Evolutionary conservation across 2,888 invertebrate genomes (phyloP).

Genomic region (Acanthosepion esculentum): DNA sequence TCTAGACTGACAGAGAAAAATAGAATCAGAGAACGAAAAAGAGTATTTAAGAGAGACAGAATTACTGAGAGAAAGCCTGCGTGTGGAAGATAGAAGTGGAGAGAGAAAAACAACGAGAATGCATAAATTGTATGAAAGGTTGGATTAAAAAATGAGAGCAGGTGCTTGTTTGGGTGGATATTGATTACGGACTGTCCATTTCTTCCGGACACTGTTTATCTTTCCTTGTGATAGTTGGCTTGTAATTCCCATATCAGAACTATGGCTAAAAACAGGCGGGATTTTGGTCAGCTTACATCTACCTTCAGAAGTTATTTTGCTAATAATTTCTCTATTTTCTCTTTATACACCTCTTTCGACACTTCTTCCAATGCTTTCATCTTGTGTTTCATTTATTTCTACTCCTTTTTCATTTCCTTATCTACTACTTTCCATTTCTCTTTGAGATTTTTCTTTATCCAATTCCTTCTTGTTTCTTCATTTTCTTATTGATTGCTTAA

Average conservation of each 20-base stretch:
- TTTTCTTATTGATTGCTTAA: no score
- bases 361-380: no score
- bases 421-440: no score
- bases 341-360: neutral
- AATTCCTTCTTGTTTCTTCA: no score
- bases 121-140: neutral
- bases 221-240: neutral
- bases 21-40: neutral
- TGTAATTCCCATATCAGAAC: neutral
- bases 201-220: neutral
- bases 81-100: neutral
- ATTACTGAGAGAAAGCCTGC: neutral
- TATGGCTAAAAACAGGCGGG: neutral
- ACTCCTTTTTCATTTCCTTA: neutral
- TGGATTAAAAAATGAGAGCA: neutral
- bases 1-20: no score
- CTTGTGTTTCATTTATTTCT: neutral
- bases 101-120: neutral
- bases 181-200: constrained; percentile 33
- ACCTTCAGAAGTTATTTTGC: neutral
- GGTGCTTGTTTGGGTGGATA: neutral
- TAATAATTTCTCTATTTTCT: neutral
- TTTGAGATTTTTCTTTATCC: no score
- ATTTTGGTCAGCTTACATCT: neutral
- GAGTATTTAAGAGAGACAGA: neutral